Base-by-base conservation (phyloP, 2,888 invertebrate species). In the Ganaspis brasiliensis region DNA sequence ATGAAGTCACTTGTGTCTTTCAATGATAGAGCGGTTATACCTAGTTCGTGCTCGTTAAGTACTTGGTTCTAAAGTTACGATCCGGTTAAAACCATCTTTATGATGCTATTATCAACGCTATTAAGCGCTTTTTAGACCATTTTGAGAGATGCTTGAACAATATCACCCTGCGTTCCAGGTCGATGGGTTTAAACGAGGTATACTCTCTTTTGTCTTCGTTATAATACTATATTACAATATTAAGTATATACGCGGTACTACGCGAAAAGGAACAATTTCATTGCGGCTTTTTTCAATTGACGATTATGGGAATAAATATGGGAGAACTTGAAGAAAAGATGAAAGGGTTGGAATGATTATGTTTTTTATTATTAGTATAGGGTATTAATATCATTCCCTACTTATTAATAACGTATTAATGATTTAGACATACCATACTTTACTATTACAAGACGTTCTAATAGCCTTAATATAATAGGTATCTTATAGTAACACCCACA, bases 41-140 rank as follows among this genome's bases (percentile, higher is more conserved):
- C 67, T 67, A 67, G 67, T 67, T 67, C 26, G 45, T 45, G 45
- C 45, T 67, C 67, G 45, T 67, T 67, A 81, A 79, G 79, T 74
- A 75, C 80, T 75, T 70, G 78, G 74, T 73, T 74, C 77, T 74
- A 75, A 77, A 80, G 81, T 81, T 81, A 81, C 80, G 78, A 71
- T 74, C 76, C 79, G 72, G 76, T 73, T 79, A 79, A 52, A 75
- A 77, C 81, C 81, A 79, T 77, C 79, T 82, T 82, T 82, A 81
- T 76, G 81, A 80, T 77, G 79, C 79, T 78, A 80, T 81, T 81
- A 81, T 81, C 79, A 79, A 75, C 76, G 79, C 79, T 78, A 80
- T 81, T 81, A 80, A 81, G 76, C 79, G 79, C 77, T 77, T 78
- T 79, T 73, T 75, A 78, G 75, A 78, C 79, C 77, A 78, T 79